Evolutionary conservation across 2,113 vertebrate genomes (phyloP), one percentile per base, ranked within the genome.

Genomic region (Ahaetulla prasina): DNA sequence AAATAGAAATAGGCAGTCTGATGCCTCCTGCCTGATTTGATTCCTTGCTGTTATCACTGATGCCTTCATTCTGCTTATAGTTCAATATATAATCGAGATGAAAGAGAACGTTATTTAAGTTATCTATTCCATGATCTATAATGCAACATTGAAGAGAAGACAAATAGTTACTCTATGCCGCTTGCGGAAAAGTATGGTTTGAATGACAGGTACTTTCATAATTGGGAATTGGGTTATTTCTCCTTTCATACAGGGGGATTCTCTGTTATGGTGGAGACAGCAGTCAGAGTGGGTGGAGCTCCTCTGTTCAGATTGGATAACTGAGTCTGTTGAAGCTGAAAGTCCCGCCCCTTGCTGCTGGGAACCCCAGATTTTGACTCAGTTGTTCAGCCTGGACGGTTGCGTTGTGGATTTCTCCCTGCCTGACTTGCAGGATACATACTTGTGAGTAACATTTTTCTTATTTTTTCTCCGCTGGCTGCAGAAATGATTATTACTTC

Each of bases 191-290:
- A 95, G 94, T 95, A 93, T 93, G 92, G 92, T 96, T 95, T 94
- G 96, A 95, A 93, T 96, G 95, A 95, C 96, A 92, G 95, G 94
- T 95, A 88, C 93, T 7, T 63, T 93, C 93, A 95, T 95, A 94
- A 89, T 96, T 95, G 91, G 45, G 95, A 95, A 95, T 94, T 90
- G 95, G 94, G 94, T 96, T 96, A 95, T 96, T 96, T 96, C 95
- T 95, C 94, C 94, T 94, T 93, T 94, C 94, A 95, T 94, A 94
- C 94, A 95, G 95, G 92, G 94, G 50, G 93, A 95, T 96, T 95
- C n/a, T n/a, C n/a, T n/a, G n/a, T n/a, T n/a, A n/a, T n/a, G n/a
- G n/a, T n/a, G n/a, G n/a, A n/a, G n/a, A n/a, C n/a, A n/a, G n/a
- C n/a, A n/a, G n/a, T n/a, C n/a, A n/a, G n/a, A n/a, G n/a, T n/a